Base-by-base conservation (phyloP, 2,797 vertebrate genomes). In the Perodicticus potto region DNA sequence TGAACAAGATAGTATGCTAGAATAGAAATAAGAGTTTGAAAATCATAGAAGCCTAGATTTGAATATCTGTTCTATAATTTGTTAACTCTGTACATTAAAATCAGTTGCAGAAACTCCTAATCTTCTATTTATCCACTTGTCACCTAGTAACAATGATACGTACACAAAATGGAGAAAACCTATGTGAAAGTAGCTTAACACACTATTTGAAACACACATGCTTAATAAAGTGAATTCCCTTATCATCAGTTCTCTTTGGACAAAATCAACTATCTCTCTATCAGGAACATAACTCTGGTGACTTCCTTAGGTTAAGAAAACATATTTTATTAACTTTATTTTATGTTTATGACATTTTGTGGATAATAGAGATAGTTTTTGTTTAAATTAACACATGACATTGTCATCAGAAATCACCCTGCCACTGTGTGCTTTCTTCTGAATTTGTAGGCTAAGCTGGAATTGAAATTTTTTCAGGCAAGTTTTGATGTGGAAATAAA, bases 401-500 rank as follows among this genome's bases (percentile, higher is more conserved):
- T 55, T 32, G 4, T 84, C 40, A 61, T 53, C 3, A 86, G 22
- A 1, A 22, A 85, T 73, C 5, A 27, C n/a, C 32, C 45, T 45
- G 9, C 7, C 45, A 29, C 43, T 80, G 6, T 17, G 17, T 67
- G 22, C 25, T 40, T 77, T 91, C 5, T 78, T 43, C 13, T 53
- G 55, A 4, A 76, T 87, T 65, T 80, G n/a, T 67, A 13, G 40
- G 22, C 77, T 67, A 73, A 81, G 0, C 22, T 59, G 27, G 16
- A 37, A 53, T n/a, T 91, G 20, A 55, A 40, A 67, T 73, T 86
- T 67, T 82, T 76, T 25, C 17, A 22, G 7, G 14, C 4, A 40
- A 83, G 4, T 77, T 94, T 93, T 72, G 10, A 73, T 80, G 6
- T 81, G 25, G 19, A 92, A 84, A 59, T 80, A 63, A 86, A 74